Evolutionary conservation across 2,888 invertebrate species (phyloP).

Genomic region (Selenia dentaria): DNA sequence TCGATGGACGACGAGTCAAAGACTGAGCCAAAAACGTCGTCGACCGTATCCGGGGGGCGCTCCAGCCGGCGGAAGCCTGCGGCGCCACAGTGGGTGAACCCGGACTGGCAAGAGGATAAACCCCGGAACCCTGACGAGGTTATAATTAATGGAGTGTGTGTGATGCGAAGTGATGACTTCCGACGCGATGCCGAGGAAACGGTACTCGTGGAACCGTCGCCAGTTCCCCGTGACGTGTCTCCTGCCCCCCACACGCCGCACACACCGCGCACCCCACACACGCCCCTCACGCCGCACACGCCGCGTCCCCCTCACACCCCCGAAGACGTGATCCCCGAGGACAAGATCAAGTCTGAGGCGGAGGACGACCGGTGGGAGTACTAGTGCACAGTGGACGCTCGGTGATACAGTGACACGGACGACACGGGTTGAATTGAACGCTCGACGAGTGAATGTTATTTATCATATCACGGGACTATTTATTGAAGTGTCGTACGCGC

Average conservation of each 20-base stretch:
- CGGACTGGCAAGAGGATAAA: conserved; percentile 93
- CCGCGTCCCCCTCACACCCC: conserved; percentile 48
- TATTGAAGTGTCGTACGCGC: conserved; percentile 25
- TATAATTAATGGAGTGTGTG: conserved; percentile 97
- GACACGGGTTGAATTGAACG: conserved; percentile 22
- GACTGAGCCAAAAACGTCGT: conserved; percentile 82
- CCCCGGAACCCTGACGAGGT: conserved; percentile 88
- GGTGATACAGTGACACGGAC: background rate
- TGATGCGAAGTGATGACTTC: conserved; percentile 94
- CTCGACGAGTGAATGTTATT: conserved; percentile 26
- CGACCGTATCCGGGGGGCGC: conserved; percentile 68
- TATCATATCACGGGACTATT: conserved; percentile 7
- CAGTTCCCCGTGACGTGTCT: conserved; percentile 84
- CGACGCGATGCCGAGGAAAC: conserved; percentile 83
- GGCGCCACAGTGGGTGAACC: conserved; percentile 99
- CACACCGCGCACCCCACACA: conserved; percentile 42
- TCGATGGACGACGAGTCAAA: conserved; percentile 85
- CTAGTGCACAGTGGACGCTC: conserved; percentile 37
- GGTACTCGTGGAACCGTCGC: conserved; percentile 90
- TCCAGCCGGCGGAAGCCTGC: conserved; percentile 95
- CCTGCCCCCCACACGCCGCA: conserved; percentile 40
- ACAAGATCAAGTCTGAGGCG: conserved; percentile 84
- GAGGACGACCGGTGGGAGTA: conserved; percentile 88
- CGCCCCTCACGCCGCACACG: conserved; percentile 45
- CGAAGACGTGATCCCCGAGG: conserved; percentile 68